phyloP scores from a whole-genome alignment of 2,888 invertebrate genomes.

The Chrysopilus asiliformis region DNA sequence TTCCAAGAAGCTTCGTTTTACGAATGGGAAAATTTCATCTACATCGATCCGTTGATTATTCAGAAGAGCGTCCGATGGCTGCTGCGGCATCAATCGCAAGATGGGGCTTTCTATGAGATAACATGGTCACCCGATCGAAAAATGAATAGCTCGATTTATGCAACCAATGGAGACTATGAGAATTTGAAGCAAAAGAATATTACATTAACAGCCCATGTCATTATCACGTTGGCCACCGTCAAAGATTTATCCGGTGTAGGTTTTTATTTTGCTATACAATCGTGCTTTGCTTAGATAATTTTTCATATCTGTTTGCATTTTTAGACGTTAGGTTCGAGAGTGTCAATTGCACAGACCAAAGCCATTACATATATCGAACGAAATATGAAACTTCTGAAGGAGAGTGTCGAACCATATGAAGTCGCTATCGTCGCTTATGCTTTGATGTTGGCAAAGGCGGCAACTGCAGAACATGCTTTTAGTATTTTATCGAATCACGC shows the following conservation, averaged over 20 bases:
- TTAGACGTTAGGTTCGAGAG: slow-evolving; percentile 58
- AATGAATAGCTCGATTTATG: slow-evolving; percentile 58
- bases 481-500: slow-evolving; percentile 52
- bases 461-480: slow-evolving; percentile 74
- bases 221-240: slow-evolving; percentile 73
- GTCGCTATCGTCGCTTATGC: slow-evolving; percentile 84
- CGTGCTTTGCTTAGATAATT: too few species aligned
- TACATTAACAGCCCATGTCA: slow-evolving; percentile 83
- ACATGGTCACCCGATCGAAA: slow-evolving; percentile 81
- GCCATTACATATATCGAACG: slow-evolving; percentile 71
- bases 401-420: slow-evolving; percentile 65
- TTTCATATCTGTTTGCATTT: too few species aligned
- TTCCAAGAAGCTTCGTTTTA: slow-evolving; percentile 89
- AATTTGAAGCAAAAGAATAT: slow-evolving; percentile 60
- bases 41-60: slow-evolving; percentile 80
- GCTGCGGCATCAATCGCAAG: slow-evolving; percentile 65
- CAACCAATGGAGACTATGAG: slow-evolving; percentile 31
- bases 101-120: slow-evolving; percentile 82
- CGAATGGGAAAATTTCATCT: slow-evolving; percentile 94
- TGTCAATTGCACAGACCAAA: slow-evolving; percentile 59
- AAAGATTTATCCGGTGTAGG: slow-evolving; percentile 57
- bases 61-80: slow-evolving; percentile 77
- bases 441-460: slow-evolving; percentile 66
- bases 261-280: slow-evolving; percentile 1
- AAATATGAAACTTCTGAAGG: slow-evolving; percentile 60